Base-by-base conservation (phyloP, 2,888 invertebrate species). In the Heterodera filipjevi region DNA sequence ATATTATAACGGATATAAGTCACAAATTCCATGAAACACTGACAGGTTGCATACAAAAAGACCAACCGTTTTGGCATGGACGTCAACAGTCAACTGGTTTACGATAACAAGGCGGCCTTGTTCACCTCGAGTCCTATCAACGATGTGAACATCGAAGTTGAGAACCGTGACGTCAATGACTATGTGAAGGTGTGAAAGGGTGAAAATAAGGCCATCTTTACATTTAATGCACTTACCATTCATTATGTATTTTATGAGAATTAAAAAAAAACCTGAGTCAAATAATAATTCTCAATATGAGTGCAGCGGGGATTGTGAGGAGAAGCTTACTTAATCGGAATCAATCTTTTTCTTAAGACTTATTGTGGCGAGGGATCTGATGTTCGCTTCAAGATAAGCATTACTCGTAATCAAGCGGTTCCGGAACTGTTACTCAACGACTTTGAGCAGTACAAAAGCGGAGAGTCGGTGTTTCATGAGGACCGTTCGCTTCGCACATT, bases 401-500 rank as follows among this genome's bases (percentile, higher is more conserved):
- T 75, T 33, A 10, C 32, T n/a, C 53, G 75, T 44, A 75, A 75
- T 33, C 30, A 49, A 30, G 44, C 75, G 39, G 32, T 46, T 14
- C 80, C 71, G 22, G 78, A 71, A 44, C 49, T 79, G 27, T 10
- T 39, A 30, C 59, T 79, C 6, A 39, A 71, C 30, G 78, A 79
- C 59, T 66, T 77, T 30, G 32, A 39, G 59, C 80, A 79, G 75
- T 79, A 79, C 71, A 71, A 27, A 14, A 72, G 39, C 16, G 64
- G 68, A 8, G 30, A 71, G 70, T 78, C 77, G 19, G 49, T 79
- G 0, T 79, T 70, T 59, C 49, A 59, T 22, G 80, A 79, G 66
- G 79, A 81, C 70, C 81, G 77, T 39, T 81, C 79, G 12, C 19
- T 81, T 16, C 74, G 81, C 49, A 80, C 81, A 6, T 80, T 81